These are phyloP conservation scores for Semicossyphus pulcher DNA, from an alignment of 2,113 vertebrate genomes.

Conservation along the genomic window DNA sequence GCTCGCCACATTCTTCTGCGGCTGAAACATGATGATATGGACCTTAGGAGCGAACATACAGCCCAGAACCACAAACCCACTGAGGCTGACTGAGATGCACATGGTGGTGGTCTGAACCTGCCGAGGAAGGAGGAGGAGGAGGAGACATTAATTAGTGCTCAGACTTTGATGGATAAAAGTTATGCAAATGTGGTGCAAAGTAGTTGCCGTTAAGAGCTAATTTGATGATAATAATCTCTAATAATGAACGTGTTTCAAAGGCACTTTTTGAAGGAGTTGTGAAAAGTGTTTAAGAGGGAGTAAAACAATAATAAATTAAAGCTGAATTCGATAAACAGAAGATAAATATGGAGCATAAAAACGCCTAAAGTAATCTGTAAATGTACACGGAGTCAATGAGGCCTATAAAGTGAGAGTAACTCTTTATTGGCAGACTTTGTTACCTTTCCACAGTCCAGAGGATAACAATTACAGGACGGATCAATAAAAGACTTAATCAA, in stretches of 20 bases:
- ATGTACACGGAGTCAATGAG: conserved; percentile 3
- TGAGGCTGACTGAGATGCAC: conserved; percentile 99
- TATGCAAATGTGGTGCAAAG: conserved; percentile 35
- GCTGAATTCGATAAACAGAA: not conserved
- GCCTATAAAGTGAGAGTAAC: conserved; percentile 26
- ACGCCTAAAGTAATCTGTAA: not conserved
- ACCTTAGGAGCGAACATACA: conserved; percentile 98
- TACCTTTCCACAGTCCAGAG: conserved; percentile 34
- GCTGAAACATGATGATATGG: conserved; percentile 98
- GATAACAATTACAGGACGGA: conserved; percentile 51
- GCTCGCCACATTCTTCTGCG: conserved; percentile 98
- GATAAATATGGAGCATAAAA: conserved; percentile 4
- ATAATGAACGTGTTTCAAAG: conserved; percentile 28
- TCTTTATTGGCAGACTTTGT: conserved; percentile 42
- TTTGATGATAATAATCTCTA: conserved; percentile 58
- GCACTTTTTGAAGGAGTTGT: not conserved
- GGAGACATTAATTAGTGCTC: conserved; percentile 25
- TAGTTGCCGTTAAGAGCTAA: conserved; percentile 26
- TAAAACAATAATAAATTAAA: conserved; percentile 10
- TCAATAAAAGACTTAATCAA: conserved; percentile 69
- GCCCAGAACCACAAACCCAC: conserved; percentile 97
- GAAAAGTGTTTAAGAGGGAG: conserved; percentile 9
- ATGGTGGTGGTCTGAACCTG: conserved; percentile 99
- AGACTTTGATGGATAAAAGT: conserved; percentile 39
- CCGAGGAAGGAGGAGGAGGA: conserved; percentile 31